Evolutionary conservation across 2,113 vertebrate genomes (phyloP), one percentile per base, ranked within the genome.

Genomic region (Ploceus nigricollis): DNA sequence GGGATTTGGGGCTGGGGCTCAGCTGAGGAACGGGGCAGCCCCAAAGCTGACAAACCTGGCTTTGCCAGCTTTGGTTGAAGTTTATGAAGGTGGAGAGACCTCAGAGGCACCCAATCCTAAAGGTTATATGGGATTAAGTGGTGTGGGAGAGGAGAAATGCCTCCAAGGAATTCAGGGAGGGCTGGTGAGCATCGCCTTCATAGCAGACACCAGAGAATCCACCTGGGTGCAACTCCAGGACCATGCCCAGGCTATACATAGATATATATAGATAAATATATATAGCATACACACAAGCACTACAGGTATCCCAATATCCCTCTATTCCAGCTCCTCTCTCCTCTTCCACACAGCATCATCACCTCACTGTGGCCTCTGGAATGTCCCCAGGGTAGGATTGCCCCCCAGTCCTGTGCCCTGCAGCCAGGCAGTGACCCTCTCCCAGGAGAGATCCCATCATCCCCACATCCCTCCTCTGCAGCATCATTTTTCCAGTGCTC

Each of bases 241-340:
- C 19, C 24, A 10, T 4, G 2, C 9, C 33, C 61, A 58, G 40
- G 13, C 30, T 57, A 22, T 1, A 15, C 1, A 35, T 4, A 51
- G 30, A 17, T 28, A 23, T 27, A 51, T 5, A 48, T 10, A 11
- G 9, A 48, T 8, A 27, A 27, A 15, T 9, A 7, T 1, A 17
- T 1, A 19, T 1, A 39, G 3, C 19, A 24, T 23, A 31, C 0
- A 2, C 3, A 47, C 16, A 20, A 45, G 40, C n/a, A 14, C 7
- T 37, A 33, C 0, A 15, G 24, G 8, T 10, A 23, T 16, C 48
- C 35, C 0, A 0, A 11, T 1, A 54, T 15, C 25, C 23, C 56
- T 56, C 51, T 13, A 31, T 37, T 22, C 75, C 73, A 42, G 81
- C 37, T 4, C 1, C 47, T 77, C 16, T 18, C 37, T 4, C 1